phyloP scores from a whole-genome alignment of 2,888 invertebrate species.

The Tetanocera ferruginea region DNA sequence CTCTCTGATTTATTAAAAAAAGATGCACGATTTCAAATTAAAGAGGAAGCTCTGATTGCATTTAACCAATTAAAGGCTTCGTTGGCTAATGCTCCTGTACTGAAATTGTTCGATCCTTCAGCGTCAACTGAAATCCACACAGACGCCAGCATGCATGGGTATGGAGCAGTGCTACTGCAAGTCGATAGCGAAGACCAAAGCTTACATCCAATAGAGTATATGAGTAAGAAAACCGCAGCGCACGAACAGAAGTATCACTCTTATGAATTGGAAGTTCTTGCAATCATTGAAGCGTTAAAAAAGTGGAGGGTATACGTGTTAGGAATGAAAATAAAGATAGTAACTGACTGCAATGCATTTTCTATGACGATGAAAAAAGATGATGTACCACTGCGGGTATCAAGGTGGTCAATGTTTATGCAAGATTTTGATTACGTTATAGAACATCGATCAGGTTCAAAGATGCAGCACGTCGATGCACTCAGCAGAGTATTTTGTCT shows the following conservation, averaged over 20 bases:
- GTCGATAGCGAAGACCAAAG: slow-evolving; percentile 24
- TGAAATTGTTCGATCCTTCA: slow-evolving; percentile 15
- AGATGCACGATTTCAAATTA: background rate
- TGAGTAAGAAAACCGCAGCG: slow-evolving; percentile 46
- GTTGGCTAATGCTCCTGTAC: background rate
- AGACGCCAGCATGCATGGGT: too few species aligned
- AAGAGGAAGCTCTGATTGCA: background rate
- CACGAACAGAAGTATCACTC: slow-evolving; percentile 48
- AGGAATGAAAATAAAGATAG: slow-evolving; percentile 27
- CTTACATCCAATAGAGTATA: slow-evolving; percentile 42
- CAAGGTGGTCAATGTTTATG: slow-evolving; percentile 36
- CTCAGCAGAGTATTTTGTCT: too few species aligned
- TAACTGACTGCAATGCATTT: slow-evolving; percentile 59
- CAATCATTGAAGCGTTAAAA: slow-evolving; percentile 47
- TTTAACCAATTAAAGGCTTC: slow-evolving; percentile 18
- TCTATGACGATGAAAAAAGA: too few species aligned
- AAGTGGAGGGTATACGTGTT: slow-evolving; percentile 46
- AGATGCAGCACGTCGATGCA: slow-evolving; percentile 40
- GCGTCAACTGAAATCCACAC: slow-evolving; percentile 14
- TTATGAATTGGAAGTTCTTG: slow-evolving; percentile 51
- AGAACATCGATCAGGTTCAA: slow-evolving; percentile 30
- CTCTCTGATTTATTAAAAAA: background rate
- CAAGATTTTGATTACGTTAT: slow-evolving; percentile 32
- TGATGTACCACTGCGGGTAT: slow-evolving; percentile 40
- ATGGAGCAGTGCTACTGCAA: slow-evolving; percentile 43